phyloP scores from a whole-genome alignment of 2,888 invertebrate species.

The Epinotia ramella region DNA sequence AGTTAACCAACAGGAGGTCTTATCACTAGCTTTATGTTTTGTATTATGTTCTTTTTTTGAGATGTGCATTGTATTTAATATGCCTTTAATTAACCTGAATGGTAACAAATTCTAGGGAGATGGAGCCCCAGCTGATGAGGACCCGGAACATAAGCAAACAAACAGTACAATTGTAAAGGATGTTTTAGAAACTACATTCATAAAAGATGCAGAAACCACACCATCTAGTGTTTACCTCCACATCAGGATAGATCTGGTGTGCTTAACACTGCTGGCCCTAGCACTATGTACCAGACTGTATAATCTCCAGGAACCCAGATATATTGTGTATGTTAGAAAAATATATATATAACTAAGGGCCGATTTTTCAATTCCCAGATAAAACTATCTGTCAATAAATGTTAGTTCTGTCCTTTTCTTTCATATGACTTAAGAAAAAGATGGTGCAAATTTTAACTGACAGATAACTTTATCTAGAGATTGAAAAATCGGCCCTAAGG shows the following conservation, averaged over 20 bases:
- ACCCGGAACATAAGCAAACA: constrained; percentile 48
- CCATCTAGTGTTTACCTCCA: constrained; percentile 69
- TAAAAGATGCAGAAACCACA: constrained; percentile 48
- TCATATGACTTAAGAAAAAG: too few relatives aligned
- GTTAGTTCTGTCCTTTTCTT: too few relatives aligned
- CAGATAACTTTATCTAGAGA: too few relatives aligned
- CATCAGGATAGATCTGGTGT: constrained; percentile 91
- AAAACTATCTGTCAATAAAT: too few relatives aligned
- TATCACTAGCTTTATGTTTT: too few relatives aligned
- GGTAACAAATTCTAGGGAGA: constrained; percentile 55
- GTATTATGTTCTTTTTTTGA: neutral
- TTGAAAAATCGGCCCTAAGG: too few relatives aligned
- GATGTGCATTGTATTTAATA: neutral
- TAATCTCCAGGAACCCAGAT: constrained; percentile 92
- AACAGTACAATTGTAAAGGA: neutral
- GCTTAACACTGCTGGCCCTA: constrained; percentile 87
- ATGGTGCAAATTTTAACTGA: too few relatives aligned
- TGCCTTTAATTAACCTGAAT: neutral
- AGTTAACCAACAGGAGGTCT: too few relatives aligned
- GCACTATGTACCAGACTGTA: constrained; percentile 93
- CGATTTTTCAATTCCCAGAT: too few relatives aligned
- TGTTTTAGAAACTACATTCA: neutral
- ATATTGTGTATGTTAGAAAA: constrained; percentile 92
- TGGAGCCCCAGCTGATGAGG: constrained; percentile 57
- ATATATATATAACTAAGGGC: neutral